Evolutionary conservation across 2,888 invertebrate species (phyloP), one percentile per base, ranked within the genome.

Genomic region (Malacosoma neustria): DNA sequence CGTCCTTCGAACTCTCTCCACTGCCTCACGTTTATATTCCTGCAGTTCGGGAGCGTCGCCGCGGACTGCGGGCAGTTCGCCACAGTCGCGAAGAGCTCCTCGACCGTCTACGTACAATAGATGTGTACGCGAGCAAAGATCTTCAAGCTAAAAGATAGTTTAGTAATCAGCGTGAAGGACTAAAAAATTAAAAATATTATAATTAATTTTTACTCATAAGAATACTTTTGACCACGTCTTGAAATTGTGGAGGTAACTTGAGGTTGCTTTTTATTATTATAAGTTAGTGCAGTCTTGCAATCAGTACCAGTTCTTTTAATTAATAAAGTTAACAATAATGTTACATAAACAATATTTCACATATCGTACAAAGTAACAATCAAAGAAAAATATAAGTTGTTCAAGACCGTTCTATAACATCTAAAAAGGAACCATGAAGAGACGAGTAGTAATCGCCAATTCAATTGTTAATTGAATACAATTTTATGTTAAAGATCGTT

Each of bases 51-150:
- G 93, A 14, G 92, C 92, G 68, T 93, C 91, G 43, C 89, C 91
- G 40, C 65, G 56, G 12, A 86, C 82, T 12, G 81, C 74, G 4
- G 93, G 93, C 58, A 94, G 84, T 61, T 93, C 92, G 42, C 90
- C 89, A 76, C 93, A 94, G 81, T 95, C 94, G 54, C 93, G 92
- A 49, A 95, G 85, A 29, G 89, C 90, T 64, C 94, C 93, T 65
- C 90, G 91, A 42, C 89, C 82, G 49, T 93, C 92, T 57, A 94
- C 87, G 73, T 91, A 94, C 59, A 94, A 77, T 74, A 94, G 87
- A 66, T 93, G 92, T 12, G 90, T 89, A 82, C 93, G 92, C 57
- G 92, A 89, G 37, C 82, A 80, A 42, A 89, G 61, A 49, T 84
- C 75, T 38, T 60, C 71, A 43, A 79, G 38, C 39, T 39, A 30